Conservation (phyloP, 2,888 invertebrate genomes). For the Oligia strigilis region DNA sequence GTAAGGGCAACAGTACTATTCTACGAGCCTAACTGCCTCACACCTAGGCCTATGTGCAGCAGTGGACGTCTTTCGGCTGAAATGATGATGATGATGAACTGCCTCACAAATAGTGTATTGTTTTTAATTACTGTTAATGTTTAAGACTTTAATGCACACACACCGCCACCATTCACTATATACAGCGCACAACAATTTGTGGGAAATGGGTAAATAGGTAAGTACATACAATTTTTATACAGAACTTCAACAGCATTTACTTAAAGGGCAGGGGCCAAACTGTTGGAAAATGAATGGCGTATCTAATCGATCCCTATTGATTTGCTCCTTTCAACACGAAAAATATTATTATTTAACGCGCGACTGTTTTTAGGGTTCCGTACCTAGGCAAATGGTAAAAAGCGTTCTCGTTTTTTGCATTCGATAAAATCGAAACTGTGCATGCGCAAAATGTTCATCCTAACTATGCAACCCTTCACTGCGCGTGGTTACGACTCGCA, state of each 20-base stretch:
- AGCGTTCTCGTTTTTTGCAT: too few relatives aligned
- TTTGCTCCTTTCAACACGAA: constrained; percentile 11
- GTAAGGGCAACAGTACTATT: background rate
- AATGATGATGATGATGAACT: too few relatives aligned
- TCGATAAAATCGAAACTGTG: background rate
- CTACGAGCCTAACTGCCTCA: background rate
- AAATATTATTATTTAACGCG: constrained; percentile 16
- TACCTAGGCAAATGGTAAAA: background rate
- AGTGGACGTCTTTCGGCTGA: too few relatives aligned
- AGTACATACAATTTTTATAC: background rate
- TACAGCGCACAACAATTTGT: background rate
- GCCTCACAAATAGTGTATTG: background rate
- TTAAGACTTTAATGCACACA: background rate
- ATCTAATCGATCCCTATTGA: background rate
- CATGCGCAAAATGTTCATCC: background rate
- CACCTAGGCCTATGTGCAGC: background rate
- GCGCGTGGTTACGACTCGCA: background rate
- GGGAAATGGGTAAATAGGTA: background rate
- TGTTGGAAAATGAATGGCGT: constrained; percentile 6
- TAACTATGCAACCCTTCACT: background rate
- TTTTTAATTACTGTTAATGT: background rate
- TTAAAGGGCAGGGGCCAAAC: background rate
- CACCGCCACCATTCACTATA: background rate
- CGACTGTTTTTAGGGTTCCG: background rate
- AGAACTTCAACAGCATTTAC: background rate